Evolutionary conservation across 2,797 vertebrate genomes (phyloP).

Genomic region (Rhynchotus rufescens): DNA sequence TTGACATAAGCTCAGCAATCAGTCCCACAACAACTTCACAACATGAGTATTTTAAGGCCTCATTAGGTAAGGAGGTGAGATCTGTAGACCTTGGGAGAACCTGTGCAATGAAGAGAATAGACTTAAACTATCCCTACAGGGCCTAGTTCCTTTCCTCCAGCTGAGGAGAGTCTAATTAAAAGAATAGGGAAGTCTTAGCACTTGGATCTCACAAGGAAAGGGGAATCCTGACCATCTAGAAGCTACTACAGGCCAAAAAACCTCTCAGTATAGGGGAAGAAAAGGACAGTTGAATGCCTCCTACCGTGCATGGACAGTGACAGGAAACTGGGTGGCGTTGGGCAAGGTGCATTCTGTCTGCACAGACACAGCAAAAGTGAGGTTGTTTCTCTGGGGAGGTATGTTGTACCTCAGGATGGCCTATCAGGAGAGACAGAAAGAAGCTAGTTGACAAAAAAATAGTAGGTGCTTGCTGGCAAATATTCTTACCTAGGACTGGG

Average conservation of each 20-base stretch:
- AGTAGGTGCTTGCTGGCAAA: not conserved
- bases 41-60: not conserved
- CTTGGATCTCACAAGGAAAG: not conserved
- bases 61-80: not conserved
- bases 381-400: not conserved
- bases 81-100: not conserved
- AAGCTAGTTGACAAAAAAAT: not conserved
- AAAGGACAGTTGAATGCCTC: not conserved
- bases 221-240: not conserved
- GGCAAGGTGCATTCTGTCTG: not conserved
- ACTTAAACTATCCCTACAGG: not conserved
- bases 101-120: not conserved
- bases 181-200: not conserved
- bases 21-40: not conserved
- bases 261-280: not conserved
- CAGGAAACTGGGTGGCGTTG: not conserved
- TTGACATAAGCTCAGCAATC: not conserved
- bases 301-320: conserved; percentile 46
- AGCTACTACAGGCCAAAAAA: not conserved
- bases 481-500: not conserved
- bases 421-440: conserved; percentile 38
- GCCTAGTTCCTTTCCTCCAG: not conserved
- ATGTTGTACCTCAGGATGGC: conserved; percentile 67
- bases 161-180: not conserved
- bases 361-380: conserved; percentile 58